Conservation (phyloP, 2,888 invertebrate species). For the Volucella bombylans region DNA sequence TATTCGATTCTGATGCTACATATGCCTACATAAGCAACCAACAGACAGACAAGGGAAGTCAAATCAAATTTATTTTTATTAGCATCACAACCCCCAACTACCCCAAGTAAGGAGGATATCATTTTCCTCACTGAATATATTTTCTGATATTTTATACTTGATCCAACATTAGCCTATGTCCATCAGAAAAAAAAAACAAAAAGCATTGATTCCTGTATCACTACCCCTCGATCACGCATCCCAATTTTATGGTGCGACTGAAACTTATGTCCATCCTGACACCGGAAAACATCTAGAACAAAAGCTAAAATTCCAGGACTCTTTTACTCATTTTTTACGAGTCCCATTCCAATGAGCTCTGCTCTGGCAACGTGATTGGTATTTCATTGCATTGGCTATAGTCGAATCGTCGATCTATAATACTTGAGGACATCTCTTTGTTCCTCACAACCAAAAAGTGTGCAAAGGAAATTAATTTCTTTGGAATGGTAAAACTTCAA, state of each 20-base stretch:
- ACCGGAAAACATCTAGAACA: constrained; percentile 6
- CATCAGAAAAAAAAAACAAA: neutral
- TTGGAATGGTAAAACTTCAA: constrained; percentile 64
- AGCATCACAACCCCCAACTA: constrained; percentile 35
- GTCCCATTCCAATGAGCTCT: constrained; percentile 5
- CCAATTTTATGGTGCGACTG: constrained; percentile 63
- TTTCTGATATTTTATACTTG: constrained; percentile 70
- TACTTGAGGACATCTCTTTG: constrained; percentile 43
- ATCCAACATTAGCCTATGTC: constrained; percentile 64
- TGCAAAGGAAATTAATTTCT: constrained; percentile 65
- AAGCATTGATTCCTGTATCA: constrained; percentile 37
- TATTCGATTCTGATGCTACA: too few species aligned
- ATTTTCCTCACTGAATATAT: constrained; percentile 64
- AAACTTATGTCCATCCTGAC: constrained; percentile 49
- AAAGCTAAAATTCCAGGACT: constrained; percentile 44
- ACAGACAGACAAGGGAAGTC: constrained; percentile 22
- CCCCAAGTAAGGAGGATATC: constrained; percentile 32
- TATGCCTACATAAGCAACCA: neutral
- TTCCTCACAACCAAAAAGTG: constrained; percentile 21
- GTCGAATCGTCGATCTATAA: neutral
- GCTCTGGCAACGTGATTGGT: constrained; percentile 36
- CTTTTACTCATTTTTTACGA: constrained; percentile 59
- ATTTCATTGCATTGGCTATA: constrained; percentile 39
- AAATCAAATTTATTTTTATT: constrained; percentile 73
- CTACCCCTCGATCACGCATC: constrained; percentile 30